Evolutionary conservation across 1,140 invertebrate genomes (phyloP), one percentile per base, ranked within the genome.

Genomic region (Grapholita molesta): DNA sequence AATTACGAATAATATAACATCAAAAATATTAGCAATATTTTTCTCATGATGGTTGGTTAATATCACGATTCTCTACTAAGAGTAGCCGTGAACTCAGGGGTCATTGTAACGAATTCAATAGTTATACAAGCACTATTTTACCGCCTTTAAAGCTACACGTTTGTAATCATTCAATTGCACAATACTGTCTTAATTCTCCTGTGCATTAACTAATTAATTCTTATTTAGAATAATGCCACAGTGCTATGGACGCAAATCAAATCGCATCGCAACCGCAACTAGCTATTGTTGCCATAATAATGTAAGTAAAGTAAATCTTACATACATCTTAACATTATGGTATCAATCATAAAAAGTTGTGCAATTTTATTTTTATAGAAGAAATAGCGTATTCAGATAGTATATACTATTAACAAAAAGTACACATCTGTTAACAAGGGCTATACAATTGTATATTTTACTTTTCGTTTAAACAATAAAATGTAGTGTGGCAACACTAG

Each of bases 161-260:
- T 28, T 30, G 5, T 28, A 61, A 61, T 61, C 12, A 61, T 61
- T 11, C 12, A 28, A 61, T 1, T 28, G 55, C 25, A 61, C 55
- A 2, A 4, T 61, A 15, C 15, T 28, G 24, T 61, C 30, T 61
- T 15, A 61, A 21, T 8, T 32, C 24, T 61, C 25, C 25, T 12
- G 55, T 61, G 25, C n/a, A 61, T 28, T 61, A 21, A 57, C 53
- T 25, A 57, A 61, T 61, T 61, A 61, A 61, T 61, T 61, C 24
- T 28, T 61, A 61, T 61, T 61, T 61, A 61, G 86, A 83, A 85
- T 86, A 80, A 79, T 75, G 32, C 72, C 73, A 70, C 70, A 77
- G 74, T 64, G 25, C 65, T 48, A 83, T 28, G 85, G 85, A 90
- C 86, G 88, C 86, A 90, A 88, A 80, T 85, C 72, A 78, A 82